Evolutionary conservation across 2,797 vertebrate species (phyloP).

Genomic region (Acanthopagrus latus): DNA sequence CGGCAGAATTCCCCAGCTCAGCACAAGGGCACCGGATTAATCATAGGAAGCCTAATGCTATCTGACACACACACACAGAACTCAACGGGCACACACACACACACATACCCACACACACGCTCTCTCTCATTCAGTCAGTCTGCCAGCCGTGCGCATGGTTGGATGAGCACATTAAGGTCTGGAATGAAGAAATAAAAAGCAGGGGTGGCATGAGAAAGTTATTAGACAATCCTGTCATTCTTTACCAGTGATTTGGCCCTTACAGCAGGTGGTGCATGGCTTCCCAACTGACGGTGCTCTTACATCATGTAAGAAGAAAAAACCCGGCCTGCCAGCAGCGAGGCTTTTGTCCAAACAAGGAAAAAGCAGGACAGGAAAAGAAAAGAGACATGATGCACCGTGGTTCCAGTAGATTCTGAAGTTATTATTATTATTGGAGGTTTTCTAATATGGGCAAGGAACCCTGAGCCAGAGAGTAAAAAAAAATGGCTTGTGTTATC

Average conservation of each 20-base stretch:
- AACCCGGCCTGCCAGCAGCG: constrained; percentile 13
- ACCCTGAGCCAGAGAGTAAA: constrained; percentile 14
- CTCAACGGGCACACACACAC: constrained; percentile 43
- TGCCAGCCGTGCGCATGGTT: constrained; percentile 56
- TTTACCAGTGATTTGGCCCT: constrained; percentile 48
- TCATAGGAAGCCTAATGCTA: constrained; percentile 78
- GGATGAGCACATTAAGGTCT: constrained; percentile 61
- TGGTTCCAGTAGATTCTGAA: not conserved
- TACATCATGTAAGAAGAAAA: constrained; percentile 46
- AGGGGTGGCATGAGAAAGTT: constrained; percentile 57
- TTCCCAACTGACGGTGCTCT: constrained; percentile 47
- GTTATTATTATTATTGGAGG: constrained; percentile 20
- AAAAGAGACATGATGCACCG: constrained; percentile 29
- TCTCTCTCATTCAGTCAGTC: constrained; percentile 54
- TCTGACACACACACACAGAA: constrained; percentile 66
- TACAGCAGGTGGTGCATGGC: constrained; percentile 58
- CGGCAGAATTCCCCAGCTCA: constrained; percentile 82
- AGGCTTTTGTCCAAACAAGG: constrained; percentile 77
- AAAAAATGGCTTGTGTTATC: constrained; percentile 28
- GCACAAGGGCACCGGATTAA: constrained; percentile 82
- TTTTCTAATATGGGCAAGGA: not conserved
- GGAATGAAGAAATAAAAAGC: constrained; percentile 70
- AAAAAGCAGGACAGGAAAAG: constrained; percentile 30
- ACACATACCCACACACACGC: constrained; percentile 34
- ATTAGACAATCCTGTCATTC: constrained; percentile 70